Conservation (phyloP, 2,797 vertebrate genomes). For the Syngnathus acus region DNA sequence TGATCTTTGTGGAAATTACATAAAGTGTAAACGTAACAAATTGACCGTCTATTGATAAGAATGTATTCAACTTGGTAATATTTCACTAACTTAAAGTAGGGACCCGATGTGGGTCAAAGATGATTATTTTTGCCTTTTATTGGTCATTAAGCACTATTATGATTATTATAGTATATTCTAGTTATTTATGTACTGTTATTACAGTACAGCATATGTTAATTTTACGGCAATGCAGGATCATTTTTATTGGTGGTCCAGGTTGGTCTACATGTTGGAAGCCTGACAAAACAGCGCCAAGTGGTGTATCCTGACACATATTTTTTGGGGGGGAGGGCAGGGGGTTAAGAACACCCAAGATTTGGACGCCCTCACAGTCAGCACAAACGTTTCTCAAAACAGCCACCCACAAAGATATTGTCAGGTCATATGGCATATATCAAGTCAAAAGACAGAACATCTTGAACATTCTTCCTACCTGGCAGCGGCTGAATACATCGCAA, state of each 20-base stretch:
- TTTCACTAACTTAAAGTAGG: neutral
- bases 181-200: neutral
- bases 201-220: too few relatives aligned
- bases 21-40: neutral
- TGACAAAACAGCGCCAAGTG: slow-evolving; percentile 29
- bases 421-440: slow-evolving; percentile 26
- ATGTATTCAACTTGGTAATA: neutral
- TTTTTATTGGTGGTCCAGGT: slow-evolving; percentile 31
- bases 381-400: slow-evolving; percentile 31
- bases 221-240: too few relatives aligned
- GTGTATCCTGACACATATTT: slow-evolving; percentile 24
- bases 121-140: neutral
- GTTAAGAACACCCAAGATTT: slow-evolving; percentile 52
- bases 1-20: neutral
- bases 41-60: neutral
- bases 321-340: slow-evolving; percentile 27
- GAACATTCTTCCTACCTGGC: slow-evolving; percentile 70
- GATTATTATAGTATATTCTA: too few relatives aligned
- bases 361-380: slow-evolving; percentile 18
- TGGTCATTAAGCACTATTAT: neutral
- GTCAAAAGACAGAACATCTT: neutral
- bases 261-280: slow-evolving; percentile 22
- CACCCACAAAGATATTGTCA: slow-evolving; percentile 44
- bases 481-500: slow-evolving; percentile 81
- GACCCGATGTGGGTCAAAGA: neutral